A percentile compares a stretch with the other conserved stretches of the same genome.
Evolutionary conservation across 2,888 invertebrate genomes (phyloP).

Genomic region (Amblyjoppa fuscipennis): DNA sequence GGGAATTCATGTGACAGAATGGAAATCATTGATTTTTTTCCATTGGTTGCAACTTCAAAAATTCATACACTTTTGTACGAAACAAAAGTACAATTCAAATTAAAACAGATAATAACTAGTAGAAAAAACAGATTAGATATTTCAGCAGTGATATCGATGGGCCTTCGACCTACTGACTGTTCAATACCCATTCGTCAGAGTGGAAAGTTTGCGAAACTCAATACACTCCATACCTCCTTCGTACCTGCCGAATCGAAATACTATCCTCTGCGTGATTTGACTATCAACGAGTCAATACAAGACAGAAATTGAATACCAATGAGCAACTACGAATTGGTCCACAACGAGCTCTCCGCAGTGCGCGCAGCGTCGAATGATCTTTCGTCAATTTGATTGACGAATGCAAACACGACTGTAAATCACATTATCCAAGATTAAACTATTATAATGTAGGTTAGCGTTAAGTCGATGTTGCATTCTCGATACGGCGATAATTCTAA

Average conservation of each 20-base stretch:
- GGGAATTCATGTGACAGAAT: too few species aligned
- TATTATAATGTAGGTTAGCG: background rate
- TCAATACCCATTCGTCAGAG: background rate
- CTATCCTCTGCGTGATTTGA: constrained; percentile 24
- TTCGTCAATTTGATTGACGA: constrained; percentile 78
- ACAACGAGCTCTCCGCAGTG: constrained; percentile 75
- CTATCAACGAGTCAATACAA: constrained; percentile 37
- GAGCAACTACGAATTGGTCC: constrained; percentile 74
- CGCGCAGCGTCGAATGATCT: constrained; percentile 76
- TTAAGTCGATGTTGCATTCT: background rate
- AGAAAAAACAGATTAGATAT: background rate
- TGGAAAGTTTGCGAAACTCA: constrained; percentile 51
- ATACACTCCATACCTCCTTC: background rate
- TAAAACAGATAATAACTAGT: background rate
- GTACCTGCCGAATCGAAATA: constrained; percentile 31
- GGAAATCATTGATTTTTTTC: background rate
- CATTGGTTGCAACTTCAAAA: background rate
- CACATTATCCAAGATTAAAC: background rate
- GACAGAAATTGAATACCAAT: constrained; percentile 71
- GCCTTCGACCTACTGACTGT: background rate
- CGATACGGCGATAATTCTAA: background rate
- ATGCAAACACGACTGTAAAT: background rate
- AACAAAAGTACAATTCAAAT: background rate
- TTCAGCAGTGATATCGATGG: background rate
- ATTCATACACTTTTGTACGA: background rate